phyloP scores from a whole-genome alignment of 2,888 invertebrate genomes.

The Pristionchus exspectatus region DNA sequence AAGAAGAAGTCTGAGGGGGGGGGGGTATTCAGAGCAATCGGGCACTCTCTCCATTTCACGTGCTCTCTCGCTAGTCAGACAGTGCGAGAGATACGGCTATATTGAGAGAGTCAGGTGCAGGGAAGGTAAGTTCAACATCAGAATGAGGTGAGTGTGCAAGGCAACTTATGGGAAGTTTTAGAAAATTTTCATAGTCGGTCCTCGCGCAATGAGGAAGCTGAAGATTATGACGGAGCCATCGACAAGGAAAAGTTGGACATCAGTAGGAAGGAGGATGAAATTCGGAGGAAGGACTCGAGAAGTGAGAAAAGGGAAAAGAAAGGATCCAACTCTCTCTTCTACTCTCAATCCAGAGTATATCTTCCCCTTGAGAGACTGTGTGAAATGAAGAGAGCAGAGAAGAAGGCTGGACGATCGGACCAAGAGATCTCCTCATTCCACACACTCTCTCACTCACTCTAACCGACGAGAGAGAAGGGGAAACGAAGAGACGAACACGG shows the following conservation, averaged over 20 bases:
- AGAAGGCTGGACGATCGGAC: background rate
- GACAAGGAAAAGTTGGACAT: background rate
- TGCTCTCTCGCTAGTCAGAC: no score
- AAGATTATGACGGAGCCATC: background rate
- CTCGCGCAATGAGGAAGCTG: no score
- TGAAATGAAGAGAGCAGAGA: conserved; percentile 10
- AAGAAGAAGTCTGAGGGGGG: background rate
- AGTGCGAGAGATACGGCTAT: no score
- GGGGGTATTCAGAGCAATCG: background rate
- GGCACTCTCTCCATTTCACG: no score
- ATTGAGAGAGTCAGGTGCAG: no score
- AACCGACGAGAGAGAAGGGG: background rate
- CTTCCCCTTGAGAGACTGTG: background rate
- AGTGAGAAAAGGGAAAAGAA: conserved; percentile 30
- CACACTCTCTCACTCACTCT: background rate
- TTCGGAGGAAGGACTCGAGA: background rate
- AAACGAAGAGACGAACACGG: background rate
- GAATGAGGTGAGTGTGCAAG: no score
- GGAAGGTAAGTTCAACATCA: no score
- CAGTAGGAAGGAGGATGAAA: background rate
- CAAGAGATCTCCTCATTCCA: background rate
- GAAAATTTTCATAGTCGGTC: no score
- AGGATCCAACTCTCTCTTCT: background rate
- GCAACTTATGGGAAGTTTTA: background rate
- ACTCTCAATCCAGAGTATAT: conserved; percentile 12